Percentiles rank a stretch among this genome's conserved stretches.
These are phyloP conservation scores for Ammodytes dubius DNA, from an alignment of 2,113 vertebrate genomes.

Conservation along the genomic window DNA sequence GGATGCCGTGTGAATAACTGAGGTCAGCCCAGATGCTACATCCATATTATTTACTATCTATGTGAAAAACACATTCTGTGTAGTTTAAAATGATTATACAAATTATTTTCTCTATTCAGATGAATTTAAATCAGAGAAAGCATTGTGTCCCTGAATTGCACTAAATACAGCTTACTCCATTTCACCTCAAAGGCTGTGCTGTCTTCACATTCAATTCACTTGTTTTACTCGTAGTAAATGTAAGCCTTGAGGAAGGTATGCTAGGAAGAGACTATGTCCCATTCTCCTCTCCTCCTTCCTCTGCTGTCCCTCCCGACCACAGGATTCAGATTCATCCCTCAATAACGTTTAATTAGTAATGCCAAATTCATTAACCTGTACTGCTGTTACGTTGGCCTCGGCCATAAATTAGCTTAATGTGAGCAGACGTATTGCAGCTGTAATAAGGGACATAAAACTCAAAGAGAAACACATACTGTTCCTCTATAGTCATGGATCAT, in stretches of 20 bases:
- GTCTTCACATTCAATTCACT: constrained; percentile 36
- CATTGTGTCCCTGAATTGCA: not conserved
- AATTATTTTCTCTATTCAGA: constrained; percentile 36
- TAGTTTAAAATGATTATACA: constrained; percentile 38
- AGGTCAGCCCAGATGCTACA: too few relatives aligned
- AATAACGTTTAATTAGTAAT: constrained; percentile 98
- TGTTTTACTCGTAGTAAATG: constrained; percentile 48
- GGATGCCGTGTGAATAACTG: too few relatives aligned
- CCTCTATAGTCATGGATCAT: constrained; percentile 77
- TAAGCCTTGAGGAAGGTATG: constrained; percentile 31
- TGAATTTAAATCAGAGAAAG: constrained; percentile 19
- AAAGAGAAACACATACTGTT: constrained; percentile 80
- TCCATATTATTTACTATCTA: too few relatives aligned
- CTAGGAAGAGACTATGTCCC: constrained; percentile 49
- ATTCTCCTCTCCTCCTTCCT: constrained; percentile 44
- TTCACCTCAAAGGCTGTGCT: constrained; percentile 48
- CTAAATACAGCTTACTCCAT: constrained; percentile 54
- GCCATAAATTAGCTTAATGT: constrained; percentile 88
- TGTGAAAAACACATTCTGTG: not conserved
- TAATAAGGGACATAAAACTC: constrained; percentile 87
- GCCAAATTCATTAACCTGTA: constrained; percentile 97
- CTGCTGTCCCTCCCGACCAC: constrained; percentile 81
- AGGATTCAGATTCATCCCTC: constrained; percentile 97
- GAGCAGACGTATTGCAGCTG: constrained; percentile 84
- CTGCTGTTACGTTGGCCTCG: constrained; percentile 82